Evolutionary conservation across 2,888 invertebrate species (phyloP), one percentile per base, ranked within the genome.

Genomic region (Eupithecia insigniata): DNA sequence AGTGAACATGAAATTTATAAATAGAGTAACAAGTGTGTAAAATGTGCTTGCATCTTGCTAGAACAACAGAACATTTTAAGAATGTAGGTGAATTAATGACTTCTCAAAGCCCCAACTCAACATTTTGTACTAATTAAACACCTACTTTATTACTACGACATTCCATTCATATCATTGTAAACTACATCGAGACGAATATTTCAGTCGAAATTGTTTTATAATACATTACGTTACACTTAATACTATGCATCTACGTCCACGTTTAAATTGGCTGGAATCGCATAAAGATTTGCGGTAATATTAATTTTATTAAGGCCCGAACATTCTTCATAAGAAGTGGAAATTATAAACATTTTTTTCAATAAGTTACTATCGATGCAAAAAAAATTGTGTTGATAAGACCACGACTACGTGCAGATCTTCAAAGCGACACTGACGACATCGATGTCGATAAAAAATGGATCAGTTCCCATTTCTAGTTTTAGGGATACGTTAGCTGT

Each of bases 101-200:
- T 28, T 66, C 46, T 66, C 51, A 36, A 69, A 70, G 74, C 74
- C 71, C 78, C 83, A 82, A 83, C 84, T 84, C 79, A 83, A 87
- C 84, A 83, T 86, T 92, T 93, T 93, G 93, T 93, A 93, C 93
- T 93, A 93, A 90, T 91, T 92, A 92, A 92, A 92, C 90, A 91
- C 87, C 92, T 93, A 93, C 88, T 83, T 89, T 87, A 83, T 82
- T 75, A 81, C 91, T 92, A 91, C 87, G 85, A 87, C 87, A 88
- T 88, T 89, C 87, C 90, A 89, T 90, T 89, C 89, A 91, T 89
- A 89, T 86, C 87, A 90, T 89, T 90, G 90, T 92, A 90, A 89
- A 90, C 92, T 92, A 93, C 90, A 87, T 85, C 91, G 86, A 92
- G 92, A 93, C 92, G 88, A 92, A 90, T 90, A 92, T 89, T 92